Conservation (phyloP, 2,888 invertebrate species). For the Chorisops tibialis region DNA sequence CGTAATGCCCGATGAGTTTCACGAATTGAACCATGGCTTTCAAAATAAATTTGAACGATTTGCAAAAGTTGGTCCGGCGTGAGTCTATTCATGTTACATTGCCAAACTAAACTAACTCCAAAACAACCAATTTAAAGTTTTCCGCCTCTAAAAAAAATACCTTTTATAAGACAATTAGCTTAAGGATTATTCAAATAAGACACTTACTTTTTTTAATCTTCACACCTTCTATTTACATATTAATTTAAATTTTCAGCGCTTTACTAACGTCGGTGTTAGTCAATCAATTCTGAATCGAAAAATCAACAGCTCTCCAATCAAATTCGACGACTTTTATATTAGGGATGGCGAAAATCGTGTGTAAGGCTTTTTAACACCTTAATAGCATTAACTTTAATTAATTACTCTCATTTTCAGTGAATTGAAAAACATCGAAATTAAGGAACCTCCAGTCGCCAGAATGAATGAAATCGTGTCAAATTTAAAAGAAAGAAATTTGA, state of each 20-base stretch:
- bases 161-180: no score
- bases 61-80: no score
- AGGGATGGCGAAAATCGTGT: constrained; percentile 27
- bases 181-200: no score
- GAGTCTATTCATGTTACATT: no score
- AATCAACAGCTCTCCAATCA: constrained; percentile 4
- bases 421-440: constrained; percentile 28
- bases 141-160: no score
- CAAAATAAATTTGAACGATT: no score
- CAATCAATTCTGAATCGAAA: constrained; percentile 20
- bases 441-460: constrained; percentile 24
- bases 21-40: no score
- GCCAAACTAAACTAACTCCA: no score
- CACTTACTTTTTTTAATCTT: no score
- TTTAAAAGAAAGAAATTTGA: constrained; percentile 27
- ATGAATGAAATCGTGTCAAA: constrained; percentile 28
- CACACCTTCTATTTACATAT: no score
- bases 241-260: constrained; percentile 25
- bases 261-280: constrained; percentile 31
- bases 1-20: no score
- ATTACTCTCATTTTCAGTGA: constrained; percentile 13
- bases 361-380: constrained; percentile 19
- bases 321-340: constrained; percentile 24
- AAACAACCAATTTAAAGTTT: no score
- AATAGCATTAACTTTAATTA: neutral